Conservation (phyloP, 2,888 invertebrate genomes). For the Hetaerina titia region DNA sequence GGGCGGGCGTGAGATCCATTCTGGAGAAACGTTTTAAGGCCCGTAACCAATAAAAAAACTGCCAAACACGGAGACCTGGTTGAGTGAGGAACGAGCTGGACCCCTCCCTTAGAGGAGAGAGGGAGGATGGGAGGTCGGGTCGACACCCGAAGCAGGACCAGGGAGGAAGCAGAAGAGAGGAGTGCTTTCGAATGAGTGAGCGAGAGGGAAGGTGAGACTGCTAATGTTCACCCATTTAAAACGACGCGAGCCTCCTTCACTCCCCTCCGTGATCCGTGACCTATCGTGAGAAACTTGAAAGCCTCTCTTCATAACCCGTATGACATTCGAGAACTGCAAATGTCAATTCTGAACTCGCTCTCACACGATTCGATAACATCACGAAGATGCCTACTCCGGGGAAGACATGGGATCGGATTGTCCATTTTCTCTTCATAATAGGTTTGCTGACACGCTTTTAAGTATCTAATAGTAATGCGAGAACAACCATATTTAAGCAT, state of each 20-base stretch:
- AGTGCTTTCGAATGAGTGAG: not conserved
- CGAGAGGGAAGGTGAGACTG: not conserved
- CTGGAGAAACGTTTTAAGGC: not conserved
- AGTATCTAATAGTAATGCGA: no score
- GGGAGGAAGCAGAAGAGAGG: no score
- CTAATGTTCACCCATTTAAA: not conserved
- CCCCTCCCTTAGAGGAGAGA: not conserved
- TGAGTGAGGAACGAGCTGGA: not conserved
- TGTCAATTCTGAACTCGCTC: not conserved
- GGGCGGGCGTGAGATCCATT: not conserved
- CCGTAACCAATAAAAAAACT: not conserved
- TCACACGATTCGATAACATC: not conserved
- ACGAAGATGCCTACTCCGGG: not conserved
- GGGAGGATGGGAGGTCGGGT: not conserved
- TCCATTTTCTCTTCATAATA: no score
- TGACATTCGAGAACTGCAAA: not conserved
- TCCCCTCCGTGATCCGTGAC: not conserved
- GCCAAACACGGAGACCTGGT: slow-evolving; percentile 9
- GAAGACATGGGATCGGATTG: not conserved
- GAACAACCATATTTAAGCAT: no score
- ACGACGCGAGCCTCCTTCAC: not conserved
- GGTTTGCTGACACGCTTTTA: no score
- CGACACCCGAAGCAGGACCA: not conserved
- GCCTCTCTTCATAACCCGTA: not conserved
- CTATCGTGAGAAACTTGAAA: slow-evolving; percentile 4